Evolutionary conservation across 2,113 vertebrate genomes (phyloP).

Genomic region (Motacilla tschutschensis): DNA sequence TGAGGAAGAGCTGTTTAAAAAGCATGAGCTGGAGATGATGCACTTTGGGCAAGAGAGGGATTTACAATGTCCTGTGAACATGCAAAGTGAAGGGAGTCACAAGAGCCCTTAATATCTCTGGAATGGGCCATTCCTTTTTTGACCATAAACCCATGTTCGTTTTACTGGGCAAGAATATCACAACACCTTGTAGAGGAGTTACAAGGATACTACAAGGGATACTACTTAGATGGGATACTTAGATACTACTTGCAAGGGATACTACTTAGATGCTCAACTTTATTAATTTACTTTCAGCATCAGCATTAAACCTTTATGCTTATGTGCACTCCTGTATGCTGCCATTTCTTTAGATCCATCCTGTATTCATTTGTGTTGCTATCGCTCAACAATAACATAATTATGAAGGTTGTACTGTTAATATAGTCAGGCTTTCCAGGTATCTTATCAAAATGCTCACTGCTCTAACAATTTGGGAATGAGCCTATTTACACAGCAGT

Average conservation of each 20-base stretch:
- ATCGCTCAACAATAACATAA: neutral
- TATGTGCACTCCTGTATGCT: neutral
- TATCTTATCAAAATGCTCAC: conserved; percentile 3
- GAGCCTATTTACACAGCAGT: conserved; percentile 18
- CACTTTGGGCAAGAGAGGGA: neutral
- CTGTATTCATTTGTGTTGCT: neutral
- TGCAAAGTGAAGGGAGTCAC: neutral
- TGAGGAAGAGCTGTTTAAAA: neutral
- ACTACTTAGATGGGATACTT: no score
- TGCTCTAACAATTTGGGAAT: neutral
- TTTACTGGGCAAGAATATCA: neutral
- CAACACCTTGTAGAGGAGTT: neutral
- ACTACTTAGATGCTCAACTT: neutral
- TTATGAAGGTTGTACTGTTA: neutral
- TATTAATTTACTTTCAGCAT: neutral
- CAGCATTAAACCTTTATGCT: neutral
- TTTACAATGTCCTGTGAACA: accelerated
- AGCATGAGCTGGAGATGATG: neutral
- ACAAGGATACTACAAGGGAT: no score
- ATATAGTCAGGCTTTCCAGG: neutral
- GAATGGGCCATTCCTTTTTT: neutral
- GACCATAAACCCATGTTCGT: accelerated
- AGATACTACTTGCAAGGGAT: neutral
- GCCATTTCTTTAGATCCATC: neutral
- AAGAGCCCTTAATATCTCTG: neutral